A percentile compares a stretch with the other conserved stretches of the same genome.
These are phyloP conservation scores for Erythrolamprus reginae DNA, from an alignment of 2,113 vertebrate genomes.

Conservation along the genomic window DNA sequence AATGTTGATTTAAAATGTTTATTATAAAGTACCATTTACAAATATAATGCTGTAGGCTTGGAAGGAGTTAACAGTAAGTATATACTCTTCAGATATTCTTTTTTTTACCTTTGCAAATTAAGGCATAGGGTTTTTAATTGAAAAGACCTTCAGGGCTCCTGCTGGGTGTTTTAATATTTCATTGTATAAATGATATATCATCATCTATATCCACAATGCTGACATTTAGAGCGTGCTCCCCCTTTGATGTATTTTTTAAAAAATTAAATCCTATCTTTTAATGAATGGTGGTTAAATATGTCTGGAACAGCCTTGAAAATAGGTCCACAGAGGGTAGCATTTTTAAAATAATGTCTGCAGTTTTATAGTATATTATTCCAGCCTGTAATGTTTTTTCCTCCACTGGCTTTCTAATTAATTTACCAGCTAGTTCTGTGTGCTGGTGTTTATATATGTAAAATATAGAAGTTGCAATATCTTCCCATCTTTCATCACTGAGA, in stretches of 20 bases:
- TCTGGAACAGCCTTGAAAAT: not conserved
- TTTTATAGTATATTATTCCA: not conserved
- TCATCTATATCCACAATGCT: conserved; percentile 29
- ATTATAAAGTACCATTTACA: not conserved
- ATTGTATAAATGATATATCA: conserved; percentile 22
- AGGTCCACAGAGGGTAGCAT: not conserved
- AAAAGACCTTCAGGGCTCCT: not conserved
- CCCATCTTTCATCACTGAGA: not conserved
- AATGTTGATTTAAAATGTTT: not conserved
- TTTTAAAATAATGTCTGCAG: not conserved
- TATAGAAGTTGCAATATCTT: not conserved
- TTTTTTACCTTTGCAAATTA: conserved; percentile 22
- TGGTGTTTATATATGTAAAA: not conserved
- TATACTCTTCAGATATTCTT: conserved; percentile 1
- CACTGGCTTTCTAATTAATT: not conserved
- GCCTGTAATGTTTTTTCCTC: not conserved
- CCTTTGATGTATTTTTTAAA: not conserved
- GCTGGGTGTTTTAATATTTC: conserved; percentile 19
- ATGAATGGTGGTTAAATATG: conserved; percentile 39
- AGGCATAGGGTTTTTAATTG: conserved; percentile 15
- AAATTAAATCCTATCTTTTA: conserved; percentile 22
- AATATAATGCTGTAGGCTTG: not conserved
- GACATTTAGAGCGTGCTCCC: not conserved
- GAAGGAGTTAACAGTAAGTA: not conserved
- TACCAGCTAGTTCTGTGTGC: not conserved